phyloP scores from a whole-genome alignment of 2,888 invertebrate genomes.

The Anthoptus insignis region DNA sequence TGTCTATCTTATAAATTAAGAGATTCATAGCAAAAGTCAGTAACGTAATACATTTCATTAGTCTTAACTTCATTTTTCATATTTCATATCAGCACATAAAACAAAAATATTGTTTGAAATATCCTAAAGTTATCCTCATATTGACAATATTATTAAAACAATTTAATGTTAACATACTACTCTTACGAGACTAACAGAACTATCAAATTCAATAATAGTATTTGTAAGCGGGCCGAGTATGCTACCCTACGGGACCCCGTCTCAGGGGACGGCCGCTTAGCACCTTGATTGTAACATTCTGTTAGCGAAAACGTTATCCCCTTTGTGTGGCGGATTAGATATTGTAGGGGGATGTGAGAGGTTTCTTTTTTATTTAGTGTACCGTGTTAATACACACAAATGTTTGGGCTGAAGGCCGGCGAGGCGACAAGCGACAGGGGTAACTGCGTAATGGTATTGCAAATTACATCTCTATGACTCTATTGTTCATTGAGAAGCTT shows the following conservation, averaged over 20 bases:
- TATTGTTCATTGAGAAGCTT: slow-evolving; percentile 1
- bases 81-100: too few relatives aligned
- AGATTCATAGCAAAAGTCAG: too few relatives aligned
- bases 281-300: slow-evolving; percentile 51
- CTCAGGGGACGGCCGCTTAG: slow-evolving; percentile 50
- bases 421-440: slow-evolving; percentile 14
- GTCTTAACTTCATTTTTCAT: too few relatives aligned
- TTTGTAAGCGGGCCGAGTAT: slow-evolving; percentile 45
- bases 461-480: slow-evolving; percentile 10
- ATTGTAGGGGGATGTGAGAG: slow-evolving; percentile 41
- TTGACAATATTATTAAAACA: too few relatives aligned
- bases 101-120: too few relatives aligned
- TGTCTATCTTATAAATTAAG: too few relatives aligned
- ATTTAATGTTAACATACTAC: neutral
- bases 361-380: slow-evolving; percentile 39
- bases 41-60: too few relatives aligned
- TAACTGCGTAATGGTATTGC: slow-evolving; percentile 13
- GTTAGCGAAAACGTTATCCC: slow-evolving; percentile 52
- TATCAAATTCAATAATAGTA: slow-evolving; percentile 42
- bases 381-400: slow-evolving; percentile 38
- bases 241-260: slow-evolving; percentile 45
- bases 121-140: too few relatives aligned
- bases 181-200: slow-evolving; percentile 25
- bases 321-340: slow-evolving; percentile 54
- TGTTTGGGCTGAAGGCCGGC: slow-evolving; percentile 35